Evolutionary conservation across 2,888 invertebrate genomes (phyloP).

Genomic region (Sclerodermus sp.): DNA sequence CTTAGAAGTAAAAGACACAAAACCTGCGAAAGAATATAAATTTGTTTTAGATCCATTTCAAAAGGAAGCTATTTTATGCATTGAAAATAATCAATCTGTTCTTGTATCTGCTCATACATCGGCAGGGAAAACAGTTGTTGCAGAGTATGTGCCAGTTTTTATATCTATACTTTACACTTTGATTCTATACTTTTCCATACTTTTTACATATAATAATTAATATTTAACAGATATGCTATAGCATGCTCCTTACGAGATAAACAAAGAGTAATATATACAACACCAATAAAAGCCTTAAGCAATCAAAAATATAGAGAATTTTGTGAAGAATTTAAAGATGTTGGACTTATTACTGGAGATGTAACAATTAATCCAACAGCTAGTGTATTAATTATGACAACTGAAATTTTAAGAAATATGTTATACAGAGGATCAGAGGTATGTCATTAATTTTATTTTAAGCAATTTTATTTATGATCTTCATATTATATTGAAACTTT

Average conservation of each 20-base stretch:
- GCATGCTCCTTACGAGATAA: constrained; percentile 91
- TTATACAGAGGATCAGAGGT: constrained; percentile 95
- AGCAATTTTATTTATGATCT: not conserved
- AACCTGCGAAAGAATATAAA: constrained; percentile 89
- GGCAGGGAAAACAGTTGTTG: constrained; percentile 99
- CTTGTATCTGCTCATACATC: constrained; percentile 99
- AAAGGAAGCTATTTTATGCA: constrained; percentile 92
- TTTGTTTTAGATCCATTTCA: constrained; percentile 98
- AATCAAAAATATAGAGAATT: constrained; percentile 99
- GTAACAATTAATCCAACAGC: constrained; percentile 99
- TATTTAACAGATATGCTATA: constrained; percentile 77
- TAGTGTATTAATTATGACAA: constrained; percentile 98
- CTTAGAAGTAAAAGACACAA: constrained; percentile 62
- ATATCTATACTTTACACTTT: constrained; percentile 7
- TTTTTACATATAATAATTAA: not conserved
- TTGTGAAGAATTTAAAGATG: constrained; percentile 95
- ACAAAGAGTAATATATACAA: constrained; percentile 98
- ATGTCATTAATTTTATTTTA: not conserved
- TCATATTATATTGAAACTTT: not conserved
- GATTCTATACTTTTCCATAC: too few species aligned
- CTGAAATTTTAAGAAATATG: constrained; percentile 99
- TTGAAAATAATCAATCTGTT: constrained; percentile 97
- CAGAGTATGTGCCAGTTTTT: constrained; percentile 73
- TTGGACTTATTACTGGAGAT: constrained; percentile 97
- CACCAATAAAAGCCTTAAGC: constrained; percentile 98